phyloP scores from a whole-genome alignment of 2,888 invertebrate genomes.

The Fragum sueziense region DNA sequence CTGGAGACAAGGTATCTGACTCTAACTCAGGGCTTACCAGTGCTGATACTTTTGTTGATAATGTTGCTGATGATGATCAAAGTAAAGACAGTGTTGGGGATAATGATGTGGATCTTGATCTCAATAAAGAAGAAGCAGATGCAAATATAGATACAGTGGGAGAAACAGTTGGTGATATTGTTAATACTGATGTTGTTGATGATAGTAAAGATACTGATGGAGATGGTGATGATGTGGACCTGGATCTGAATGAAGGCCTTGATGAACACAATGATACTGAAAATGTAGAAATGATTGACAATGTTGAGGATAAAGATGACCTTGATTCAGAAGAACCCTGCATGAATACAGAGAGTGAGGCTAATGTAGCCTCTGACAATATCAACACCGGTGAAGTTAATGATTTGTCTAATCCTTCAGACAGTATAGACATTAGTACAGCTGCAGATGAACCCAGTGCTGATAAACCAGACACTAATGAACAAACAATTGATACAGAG shows the following conservation, averaged over 20 bases:
- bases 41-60: too few relatives aligned
- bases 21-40: neutral
- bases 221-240: neutral
- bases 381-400: too few relatives aligned
- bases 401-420: too few relatives aligned
- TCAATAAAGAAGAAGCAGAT: neutral
- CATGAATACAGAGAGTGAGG: neutral
- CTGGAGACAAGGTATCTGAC: neutral
- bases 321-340: neutral
- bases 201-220: neutral
- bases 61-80: neutral
- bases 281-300: too few relatives aligned
- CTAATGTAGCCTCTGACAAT: neutral
- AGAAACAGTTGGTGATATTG: neutral
- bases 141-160: too few relatives aligned
- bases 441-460: neutral
- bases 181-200: too few relatives aligned
- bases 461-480: neutral
- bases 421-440: neutral
- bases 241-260: neutral
- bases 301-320: conserved; percentile 7
- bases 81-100: neutral
- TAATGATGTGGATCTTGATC: conserved; percentile 12
- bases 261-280: too few relatives aligned
- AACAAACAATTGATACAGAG: neutral